phyloP scores from a whole-genome alignment of 2,888 invertebrate species.

The Leuctra nigra region DNA sequence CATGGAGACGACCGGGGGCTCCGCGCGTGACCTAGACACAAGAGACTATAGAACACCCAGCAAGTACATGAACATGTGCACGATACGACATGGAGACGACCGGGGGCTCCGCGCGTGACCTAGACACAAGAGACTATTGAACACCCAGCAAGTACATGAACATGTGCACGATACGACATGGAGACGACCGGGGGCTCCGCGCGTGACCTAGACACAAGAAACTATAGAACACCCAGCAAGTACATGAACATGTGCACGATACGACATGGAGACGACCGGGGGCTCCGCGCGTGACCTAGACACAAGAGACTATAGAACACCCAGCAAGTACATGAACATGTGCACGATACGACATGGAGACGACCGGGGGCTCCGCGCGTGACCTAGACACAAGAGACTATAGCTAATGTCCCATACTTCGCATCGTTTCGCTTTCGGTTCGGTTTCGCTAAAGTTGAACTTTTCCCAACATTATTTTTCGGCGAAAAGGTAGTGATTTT shows the following conservation, averaged over 20 bases:
- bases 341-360: slow-evolving; percentile 6
- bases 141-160: slow-evolving; percentile 4
- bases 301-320: background rate
- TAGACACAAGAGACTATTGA: too few relatives aligned
- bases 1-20: background rate
- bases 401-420: too few relatives aligned
- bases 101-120: slow-evolving; percentile 1
- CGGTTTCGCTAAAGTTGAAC: too few relatives aligned
- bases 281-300: slow-evolving; percentile 1
- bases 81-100: slow-evolving; percentile 9
- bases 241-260: background rate
- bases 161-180: slow-evolving; percentile 13
- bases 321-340: background rate
- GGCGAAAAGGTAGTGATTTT: too few relatives aligned
- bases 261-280: background rate
- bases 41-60: background rate
- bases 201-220: slow-evolving; percentile 7
- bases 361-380: background rate
- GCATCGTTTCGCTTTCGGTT: too few relatives aligned
- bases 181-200: background rate
- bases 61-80: slow-evolving; percentile 10
- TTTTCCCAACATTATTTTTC: too few relatives aligned
- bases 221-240: background rate
- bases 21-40: slow-evolving; percentile 1
- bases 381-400: background rate